Evolutionary conservation across 1,140 invertebrate genomes (phyloP), one percentile per base, ranked within the genome.

Genomic region (Stenopsyche tienmushanensis): DNA sequence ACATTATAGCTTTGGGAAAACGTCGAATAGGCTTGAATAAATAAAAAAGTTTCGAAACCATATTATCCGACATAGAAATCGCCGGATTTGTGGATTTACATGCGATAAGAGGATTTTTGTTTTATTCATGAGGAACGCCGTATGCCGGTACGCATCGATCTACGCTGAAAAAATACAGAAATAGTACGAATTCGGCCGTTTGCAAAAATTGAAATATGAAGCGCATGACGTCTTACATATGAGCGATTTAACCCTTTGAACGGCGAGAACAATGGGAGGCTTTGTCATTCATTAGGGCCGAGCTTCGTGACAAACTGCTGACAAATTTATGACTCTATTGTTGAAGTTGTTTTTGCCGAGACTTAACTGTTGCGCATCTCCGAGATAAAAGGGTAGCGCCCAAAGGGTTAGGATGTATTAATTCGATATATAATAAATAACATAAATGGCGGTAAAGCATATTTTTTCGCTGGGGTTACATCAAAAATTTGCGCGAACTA

Each of bases 241-340:
- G n/a, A n/a, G 26, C 29, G 52, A 54, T 54, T 64, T 57, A 64
- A 68, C 66, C 66, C 66, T 64, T 68, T 63, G 42, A 52, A 57
- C 50, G 45, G 47, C 42, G 62, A 57, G 62, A 68, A 69, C 67
- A 69, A 69, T 65, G 54, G 62, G 17, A 26, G 39, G 54, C 62
- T 26, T 23, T 39, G 66, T 64, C 62, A 60, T 65, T 69, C 57
- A 62, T 57, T 41, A 57, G n/a, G n/a, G 3, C n/a, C 54, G 17
- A 23, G 21, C 18, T 23, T 34, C 20, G 54, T 69, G 67, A 69
- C 67, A 68, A 68, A 68, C 25, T 63, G 62, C 15, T 65, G 66
- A 68, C 66, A 69, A 69, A 69, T 69, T 69, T 65, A 63, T 54
- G 66, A 42, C 63, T 20, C 18, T 53, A 60, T 66, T 66, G 64